Conservation (phyloP, 2,888 invertebrate genomes). For the Sesia bembeciformis region DNA sequence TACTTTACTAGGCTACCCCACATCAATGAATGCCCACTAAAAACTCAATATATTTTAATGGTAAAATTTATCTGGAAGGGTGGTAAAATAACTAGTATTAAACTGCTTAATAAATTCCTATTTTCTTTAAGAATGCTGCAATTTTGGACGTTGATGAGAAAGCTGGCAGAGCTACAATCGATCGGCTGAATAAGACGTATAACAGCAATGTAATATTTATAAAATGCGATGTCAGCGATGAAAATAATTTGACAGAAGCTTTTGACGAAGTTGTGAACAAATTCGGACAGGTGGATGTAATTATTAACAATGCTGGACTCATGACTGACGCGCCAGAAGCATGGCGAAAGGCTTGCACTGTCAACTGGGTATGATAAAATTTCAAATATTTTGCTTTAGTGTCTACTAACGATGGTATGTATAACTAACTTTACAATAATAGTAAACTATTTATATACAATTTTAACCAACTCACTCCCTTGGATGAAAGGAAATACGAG, state of each 20-base stretch:
- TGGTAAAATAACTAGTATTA: too few relatives aligned
- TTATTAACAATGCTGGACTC: constrained; percentile 41
- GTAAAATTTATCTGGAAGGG: too few relatives aligned
- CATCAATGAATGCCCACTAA: too few relatives aligned
- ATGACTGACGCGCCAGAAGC: constrained; percentile 25
- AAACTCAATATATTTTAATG: too few relatives aligned
- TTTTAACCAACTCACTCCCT: too few relatives aligned
- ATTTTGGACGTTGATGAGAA: constrained; percentile 2
- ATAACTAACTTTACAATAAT: too few relatives aligned
- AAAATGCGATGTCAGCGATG: constrained; percentile 4
- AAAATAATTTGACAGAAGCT: constrained; percentile 1
- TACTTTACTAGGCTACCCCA: too few relatives aligned
- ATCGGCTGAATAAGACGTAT: constrained; percentile 3
- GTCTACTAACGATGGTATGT: too few relatives aligned
- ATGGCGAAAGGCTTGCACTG: constrained; percentile 30
- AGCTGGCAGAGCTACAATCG: constrained; percentile 2
- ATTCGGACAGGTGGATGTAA: constrained; percentile 28
- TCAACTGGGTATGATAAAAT: constrained; percentile 30
- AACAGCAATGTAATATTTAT: constrained; percentile 1
- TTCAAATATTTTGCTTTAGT: not conserved
- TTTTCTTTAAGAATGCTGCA: not conserved
- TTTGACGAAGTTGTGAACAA: constrained; percentile 4
- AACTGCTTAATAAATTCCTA: too few relatives aligned
- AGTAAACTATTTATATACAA: too few relatives aligned
- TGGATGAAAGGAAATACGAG: too few relatives aligned